Evolutionary conservation across 2,888 invertebrate species (phyloP).

Genomic region (Noctuana brunneofusca): DNA sequence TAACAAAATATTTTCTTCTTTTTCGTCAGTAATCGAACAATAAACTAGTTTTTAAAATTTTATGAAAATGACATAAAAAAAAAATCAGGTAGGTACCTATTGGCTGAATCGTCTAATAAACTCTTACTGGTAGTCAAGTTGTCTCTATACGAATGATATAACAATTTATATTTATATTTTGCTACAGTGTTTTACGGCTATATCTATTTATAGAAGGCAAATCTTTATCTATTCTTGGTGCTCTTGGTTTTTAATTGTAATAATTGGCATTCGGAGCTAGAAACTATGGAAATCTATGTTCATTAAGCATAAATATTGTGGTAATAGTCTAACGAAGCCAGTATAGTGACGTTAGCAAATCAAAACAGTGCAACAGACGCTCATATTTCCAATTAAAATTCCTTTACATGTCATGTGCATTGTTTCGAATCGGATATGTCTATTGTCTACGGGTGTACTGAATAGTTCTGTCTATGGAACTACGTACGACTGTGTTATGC

Average conservation of each 20-base stretch:
- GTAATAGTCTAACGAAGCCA: conserved; percentile 41
- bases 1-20: too few species aligned
- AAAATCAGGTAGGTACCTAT: too few species aligned
- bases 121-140: not conserved
- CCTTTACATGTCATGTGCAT: conserved; percentile 71
- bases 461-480: conserved; percentile 60
- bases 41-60: too few species aligned
- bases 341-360: conserved; percentile 59
- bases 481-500: conserved; percentile 55
- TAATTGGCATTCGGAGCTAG: conserved; percentile 27
- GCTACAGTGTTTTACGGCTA: not conserved
- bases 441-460: conserved; percentile 73
- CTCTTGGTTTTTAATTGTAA: conserved; percentile 25
- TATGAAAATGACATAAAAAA: too few species aligned
- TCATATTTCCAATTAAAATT: conserved; percentile 80
- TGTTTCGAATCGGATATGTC: conserved; percentile 75
- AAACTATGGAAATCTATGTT: conserved; percentile 55
- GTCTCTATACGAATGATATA: not conserved
- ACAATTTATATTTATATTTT: not conserved
- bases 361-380: conserved; percentile 60
- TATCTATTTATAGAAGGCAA: conserved; percentile 1
- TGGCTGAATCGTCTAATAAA: too few species aligned
- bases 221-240: not conserved
- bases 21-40: too few species aligned
- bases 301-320: conserved; percentile 49